Conservation (phyloP, 2,113 vertebrate genomes). For the Mugil cephalus region DNA sequence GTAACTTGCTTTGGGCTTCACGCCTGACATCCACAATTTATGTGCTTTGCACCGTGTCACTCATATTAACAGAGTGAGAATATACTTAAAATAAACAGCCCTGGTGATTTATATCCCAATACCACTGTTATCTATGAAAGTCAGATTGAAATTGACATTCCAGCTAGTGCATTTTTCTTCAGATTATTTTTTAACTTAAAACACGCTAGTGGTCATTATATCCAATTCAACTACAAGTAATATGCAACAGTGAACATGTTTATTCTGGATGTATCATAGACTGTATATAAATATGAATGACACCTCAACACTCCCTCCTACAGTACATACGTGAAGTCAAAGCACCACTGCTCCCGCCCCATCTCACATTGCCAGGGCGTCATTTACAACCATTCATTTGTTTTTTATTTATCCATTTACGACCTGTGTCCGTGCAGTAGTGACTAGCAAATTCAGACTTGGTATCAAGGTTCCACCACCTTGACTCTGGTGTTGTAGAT, state of each 20-base stretch:
- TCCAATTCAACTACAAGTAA: not conserved
- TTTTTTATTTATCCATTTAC: too few relatives aligned
- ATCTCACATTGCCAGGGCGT: too few relatives aligned
- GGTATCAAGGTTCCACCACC: too few relatives aligned
- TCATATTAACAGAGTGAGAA: not conserved
- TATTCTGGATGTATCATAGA: not conserved
- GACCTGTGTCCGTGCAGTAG: too few relatives aligned
- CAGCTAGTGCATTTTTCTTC: not conserved
- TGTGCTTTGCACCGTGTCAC: slow-evolving; percentile 11
- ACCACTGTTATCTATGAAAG: not conserved
- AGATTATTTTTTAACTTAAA: not conserved
- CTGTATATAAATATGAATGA: too few relatives aligned
- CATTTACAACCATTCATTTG: too few relatives aligned
- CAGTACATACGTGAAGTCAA: too few relatives aligned
- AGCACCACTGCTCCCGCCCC: too few relatives aligned
- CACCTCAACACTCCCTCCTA: too few relatives aligned
- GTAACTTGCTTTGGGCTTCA: slow-evolving; percentile 28
- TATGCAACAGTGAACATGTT: not conserved
- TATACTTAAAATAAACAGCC: not conserved
- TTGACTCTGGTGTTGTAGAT: too few relatives aligned
- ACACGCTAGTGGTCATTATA: not conserved
- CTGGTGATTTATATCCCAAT: slow-evolving; percentile 11
- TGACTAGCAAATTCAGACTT: too few relatives aligned
- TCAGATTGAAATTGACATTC: not conserved
- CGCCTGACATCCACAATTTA: slow-evolving; percentile 21